A percentile compares a stretch with the other conserved stretches of the same genome.
phyloP scores from a whole-genome alignment of 2,888 invertebrate genomes.

The Cordilura impudica region DNA sequence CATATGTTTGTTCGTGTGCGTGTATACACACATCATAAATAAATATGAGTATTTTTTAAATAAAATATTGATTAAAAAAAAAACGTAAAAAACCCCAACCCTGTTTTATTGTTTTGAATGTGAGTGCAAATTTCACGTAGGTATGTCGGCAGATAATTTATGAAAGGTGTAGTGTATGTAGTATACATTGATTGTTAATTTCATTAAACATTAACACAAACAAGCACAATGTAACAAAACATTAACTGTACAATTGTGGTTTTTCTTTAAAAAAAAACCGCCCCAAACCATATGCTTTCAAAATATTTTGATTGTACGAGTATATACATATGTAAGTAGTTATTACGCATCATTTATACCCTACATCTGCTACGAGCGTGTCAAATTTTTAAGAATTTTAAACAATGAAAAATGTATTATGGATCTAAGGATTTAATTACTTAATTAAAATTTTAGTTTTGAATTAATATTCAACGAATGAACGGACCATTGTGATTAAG shows the following conservation, averaged over 20 bases:
- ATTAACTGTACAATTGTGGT: too few relatives aligned
- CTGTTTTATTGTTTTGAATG: neutral
- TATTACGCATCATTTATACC: too few relatives aligned
- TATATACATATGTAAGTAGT: neutral
- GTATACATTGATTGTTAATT: constrained; percentile 46
- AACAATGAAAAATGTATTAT: too few relatives aligned
- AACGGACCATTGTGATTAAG: too few relatives aligned
- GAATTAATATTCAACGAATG: too few relatives aligned
- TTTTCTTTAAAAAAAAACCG: constrained; percentile 15
- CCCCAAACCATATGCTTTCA: constrained; percentile 18
- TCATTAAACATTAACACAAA: constrained; percentile 47
- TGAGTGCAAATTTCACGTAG: neutral
- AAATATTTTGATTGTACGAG: neutral
- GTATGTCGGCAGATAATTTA: neutral
- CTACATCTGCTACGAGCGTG: too few relatives aligned
- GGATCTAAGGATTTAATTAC: too few relatives aligned
- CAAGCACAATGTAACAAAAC: constrained; percentile 35
- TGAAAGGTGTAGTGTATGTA: constrained; percentile 40
- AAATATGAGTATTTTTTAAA: constrained; percentile 38
- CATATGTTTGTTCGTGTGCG: constrained; percentile 14
- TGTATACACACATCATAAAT: constrained; percentile 27
- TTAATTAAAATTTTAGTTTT: too few relatives aligned
- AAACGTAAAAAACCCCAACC: constrained; percentile 25
- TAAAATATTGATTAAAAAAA: constrained; percentile 32
- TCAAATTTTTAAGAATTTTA: too few relatives aligned